Evolutionary conservation across 2,113 vertebrate genomes (phyloP), one percentile per base, ranked within the genome.

Genomic region (Corvus cornix): DNA sequence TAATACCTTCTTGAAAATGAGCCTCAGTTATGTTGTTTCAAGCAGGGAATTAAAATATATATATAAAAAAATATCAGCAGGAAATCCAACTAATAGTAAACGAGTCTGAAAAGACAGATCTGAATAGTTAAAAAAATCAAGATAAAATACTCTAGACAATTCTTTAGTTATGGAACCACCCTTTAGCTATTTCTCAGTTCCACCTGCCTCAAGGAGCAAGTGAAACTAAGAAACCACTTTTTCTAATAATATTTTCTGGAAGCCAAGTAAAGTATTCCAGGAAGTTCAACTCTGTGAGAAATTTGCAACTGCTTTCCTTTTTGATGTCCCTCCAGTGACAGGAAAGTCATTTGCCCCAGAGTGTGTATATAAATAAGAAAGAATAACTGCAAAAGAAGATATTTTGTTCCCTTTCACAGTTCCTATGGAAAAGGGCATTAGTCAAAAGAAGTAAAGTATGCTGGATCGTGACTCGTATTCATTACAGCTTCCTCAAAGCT

Each of bases 361-460:
- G 56, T 93, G 60, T 84, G 69, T 95, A 75, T 84, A 86, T 87
- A 90, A 96, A 97, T 95, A 93, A 84, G 60, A 92, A 92, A 95
- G 73, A 78, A 87, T 84, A 95, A 90, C 48, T 0, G 37, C 24
- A 31, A 60, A 68, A 72, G 63, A 55, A 55, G 23, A 6, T 46
- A 30, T 66, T 51, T 79, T 69, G 60, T 63, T 46, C 18, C 15
- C 41, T 90, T 88, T 89, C 64, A 68, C 30, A 48, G 60, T 64
- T 96, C 76, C 76, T 92, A 56, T 63, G 48, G 91, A 95, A 90
- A 89, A 95, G 51, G 68, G 37, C 59, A 74, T 90, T 90, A 92
- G 79, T 80, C 83, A 92, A 90, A 92, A 83, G 69, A 60, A 64
- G 44, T 35, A 73, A 62, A 92, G 43, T 69, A 79, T 8, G 28